Base-by-base conservation (phyloP, 2,113 vertebrate genomes). In the Toxostoma redivivum region DNA sequence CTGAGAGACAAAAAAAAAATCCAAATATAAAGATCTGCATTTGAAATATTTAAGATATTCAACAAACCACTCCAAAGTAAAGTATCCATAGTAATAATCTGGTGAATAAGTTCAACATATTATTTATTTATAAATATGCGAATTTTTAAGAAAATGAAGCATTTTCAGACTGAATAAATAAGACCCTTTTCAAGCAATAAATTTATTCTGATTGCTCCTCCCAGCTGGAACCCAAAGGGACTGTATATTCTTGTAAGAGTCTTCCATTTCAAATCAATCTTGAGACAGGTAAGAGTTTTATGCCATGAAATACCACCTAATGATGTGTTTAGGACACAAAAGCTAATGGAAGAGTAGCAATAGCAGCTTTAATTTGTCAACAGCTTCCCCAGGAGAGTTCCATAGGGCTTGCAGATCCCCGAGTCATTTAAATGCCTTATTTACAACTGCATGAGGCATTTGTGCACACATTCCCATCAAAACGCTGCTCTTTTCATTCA, bases 271-370 rank as follows among this genome's bases (percentile, higher is more conserved):
- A 81, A 92, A 94, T 89, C 92, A 93, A 88, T 94, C 91, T 91
- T 64, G 81, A 89, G 92, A 77, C 88, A 96, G 94, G 93, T 96
- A 92, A 91, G 92, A 92, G 73, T 94, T 94, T 95, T 87, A 96
- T 92, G 80, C 92, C 86, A 57, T 84, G 86, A 91, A 97, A 91
- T 89, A 84, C 89, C 94, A 89, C 81, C 93, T 95, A 94, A 94
- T 95, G 91, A 95, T 87, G 81, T 96, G 93, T 94, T 97, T 94
- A 92, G 89, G 96, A 89, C 88, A 95, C 89, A 94, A 94, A 91
- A 95, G 83, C 86, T 95, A 95, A 91, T 91, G 65, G 60, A 92
- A 87, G 91, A 89, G 72, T 56, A 92, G 84, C 88, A 87, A 72
- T 24, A 94, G 92, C 18, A 11, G 73, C 86, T 96, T 97, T 95